Base-by-base conservation (phyloP, 64 coral and sea anemone genomes). In the Porites lutea region DNA sequence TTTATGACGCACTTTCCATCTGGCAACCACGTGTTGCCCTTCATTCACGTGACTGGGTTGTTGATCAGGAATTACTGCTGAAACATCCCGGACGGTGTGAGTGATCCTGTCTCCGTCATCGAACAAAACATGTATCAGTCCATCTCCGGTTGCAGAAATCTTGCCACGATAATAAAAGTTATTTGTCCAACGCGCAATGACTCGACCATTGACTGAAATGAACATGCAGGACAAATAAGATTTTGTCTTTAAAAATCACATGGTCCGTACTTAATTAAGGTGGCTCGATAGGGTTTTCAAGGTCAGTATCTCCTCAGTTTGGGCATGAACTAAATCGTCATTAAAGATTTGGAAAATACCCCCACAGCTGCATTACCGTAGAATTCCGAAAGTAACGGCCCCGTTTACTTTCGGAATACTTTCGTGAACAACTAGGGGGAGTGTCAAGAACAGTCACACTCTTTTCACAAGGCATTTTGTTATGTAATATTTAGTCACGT, bases 101-200 rank as follows among this genome's bases (percentile, higher is more conserved):
- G 80, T 79, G 51, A 83, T 81, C 62, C 54, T 95, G 75, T 92
- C 89, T 52, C 89, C 89, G 58, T 95, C 89, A 70, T 95, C 94
- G 76, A 95, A 95, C 89, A 79, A 86, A 11, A 90, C 61, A 59
- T 80, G 52, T 46, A 90, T 14, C 76, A 66, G 77, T 9, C 45
- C 76, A 65, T 90, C 58, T 13, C 83, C 94, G 45, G 82, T 51
- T 68, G 79, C 88, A 44, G 83, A 88, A 55, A 95, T 83, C 51
- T 64, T 90, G 7, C 94, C 94, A 59, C 75, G 77, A 69, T 92
- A 95, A 52, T 95, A 95, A 13, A 58, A 69, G 49, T 92, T 82
- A 65, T 88, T 95, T 44, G 75, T 95, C 89, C 89, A 95, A 46
- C 89, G 94, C 9, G 83, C 89, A 72, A 95, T 82, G 44, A 95